These are phyloP conservation scores for Epinephelus fuscoguttatus DNA, from an alignment of 2,113 vertebrate genomes.

Conservation along the genomic window DNA sequence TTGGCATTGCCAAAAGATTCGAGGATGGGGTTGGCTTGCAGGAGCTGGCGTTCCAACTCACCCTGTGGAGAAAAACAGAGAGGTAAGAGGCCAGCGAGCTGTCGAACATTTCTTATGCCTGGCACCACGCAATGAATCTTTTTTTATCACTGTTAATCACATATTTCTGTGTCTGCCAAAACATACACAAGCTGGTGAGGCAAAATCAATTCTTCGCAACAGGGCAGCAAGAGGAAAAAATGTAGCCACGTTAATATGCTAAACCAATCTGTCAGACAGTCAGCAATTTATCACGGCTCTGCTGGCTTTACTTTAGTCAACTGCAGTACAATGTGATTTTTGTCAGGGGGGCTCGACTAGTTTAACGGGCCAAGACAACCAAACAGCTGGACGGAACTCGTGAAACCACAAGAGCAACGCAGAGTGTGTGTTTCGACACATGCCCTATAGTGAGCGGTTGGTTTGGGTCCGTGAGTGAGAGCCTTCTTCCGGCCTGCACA, in stretches of 20 bases:
- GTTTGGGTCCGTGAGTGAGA: conserved; percentile 26
- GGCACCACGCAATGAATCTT: background rate
- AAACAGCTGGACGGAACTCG: conserved; percentile 39
- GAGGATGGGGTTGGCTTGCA: conserved; percentile 98
- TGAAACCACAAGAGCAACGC: conserved; percentile 43
- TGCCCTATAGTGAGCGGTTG: conserved; percentile 9
- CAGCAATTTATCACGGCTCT: conserved; percentile 18
- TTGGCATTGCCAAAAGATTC: conserved; percentile 99
- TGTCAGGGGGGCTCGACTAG: conserved; percentile 45
- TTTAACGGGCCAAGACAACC: conserved; percentile 40
- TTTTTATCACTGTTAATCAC: conserved; percentile 4
- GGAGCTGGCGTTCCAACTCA: conserved; percentile 96
- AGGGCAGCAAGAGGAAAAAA: conserved; percentile 3
- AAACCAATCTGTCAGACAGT: conserved; percentile 28
- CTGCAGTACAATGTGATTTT: conserved; percentile 50
- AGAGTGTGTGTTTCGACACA: conserved; percentile 25
- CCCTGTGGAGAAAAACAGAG: conserved; percentile 85
- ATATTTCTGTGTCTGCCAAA: conserved; percentile 13
- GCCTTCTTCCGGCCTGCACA: conserved; percentile 29
- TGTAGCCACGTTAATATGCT: conserved; percentile 12
- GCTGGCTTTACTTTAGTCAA: conserved; percentile 37
- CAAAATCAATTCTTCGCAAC: background rate
- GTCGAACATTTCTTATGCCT: conserved; percentile 1
- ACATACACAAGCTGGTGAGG: conserved; percentile 29
- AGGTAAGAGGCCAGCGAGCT: conserved; percentile 27